Evolutionary conservation across 64 coral and sea anemone species (phyloP), one percentile per base, ranked within the genome.

Genomic region (Montipora efflorescens): DNA sequence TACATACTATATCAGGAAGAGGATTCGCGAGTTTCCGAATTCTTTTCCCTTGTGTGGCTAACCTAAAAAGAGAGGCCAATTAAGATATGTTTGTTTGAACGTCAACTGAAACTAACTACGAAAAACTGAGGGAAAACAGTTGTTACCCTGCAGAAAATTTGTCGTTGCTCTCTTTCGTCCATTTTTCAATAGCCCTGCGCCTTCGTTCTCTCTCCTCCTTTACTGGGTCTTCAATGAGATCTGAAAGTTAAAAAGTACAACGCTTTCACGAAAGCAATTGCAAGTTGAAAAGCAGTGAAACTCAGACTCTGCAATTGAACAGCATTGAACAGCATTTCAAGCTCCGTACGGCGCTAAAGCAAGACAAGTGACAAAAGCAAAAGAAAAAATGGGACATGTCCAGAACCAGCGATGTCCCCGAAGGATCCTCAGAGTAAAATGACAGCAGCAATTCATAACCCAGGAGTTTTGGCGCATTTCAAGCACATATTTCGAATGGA

Each of bases 171-270:
- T 86, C 82, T 70, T 86, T 68, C 45, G 82, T 86, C 82, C 82
- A 86, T 68, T 86, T 86, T 13, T 86, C 82, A 86, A 86, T 18
- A 86, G 82, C 82, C 18, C 46, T 86, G 5, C 19, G 15, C 50
- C 82, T 86, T 71, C 82, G 43, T 47, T 86, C 82, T 9, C 19
- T 86, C 11, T 86, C 82, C 20, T 86, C 82, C 5, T 71, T 72
- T 8, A 86, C 66, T 50, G 82, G 82, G n/a, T 86, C 82, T 52
- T 86, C 82, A 71, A 86, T 86, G 9, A 86, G 66, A 15, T 86
- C 82, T 86, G 11, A 48, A 71, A 4, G 66, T 15, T 21, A 48
- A 48, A 0, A 22, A 12, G 53, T 11, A 57, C 53, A 57, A 11
- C 53, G 53, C 11, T 57, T 57, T 57, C 53, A 57, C 53, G 2